Conservation (phyloP, 1,140 invertebrate species). For the Drosophila sp. region DNA sequence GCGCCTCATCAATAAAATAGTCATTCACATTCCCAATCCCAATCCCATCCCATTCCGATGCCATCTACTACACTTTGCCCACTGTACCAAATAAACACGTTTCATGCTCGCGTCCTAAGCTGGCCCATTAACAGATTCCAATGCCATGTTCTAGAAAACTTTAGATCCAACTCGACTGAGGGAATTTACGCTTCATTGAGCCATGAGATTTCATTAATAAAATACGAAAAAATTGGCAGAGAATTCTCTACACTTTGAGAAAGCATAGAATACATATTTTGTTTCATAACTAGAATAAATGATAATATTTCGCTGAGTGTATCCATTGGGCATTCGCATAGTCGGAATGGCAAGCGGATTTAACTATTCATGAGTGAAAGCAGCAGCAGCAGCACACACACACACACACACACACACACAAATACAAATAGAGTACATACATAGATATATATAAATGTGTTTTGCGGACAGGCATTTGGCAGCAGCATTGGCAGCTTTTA, state of each 20-base stretch:
- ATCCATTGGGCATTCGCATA: not conserved
- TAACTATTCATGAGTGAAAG: constrained; percentile 77
- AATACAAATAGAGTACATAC: not conserved
- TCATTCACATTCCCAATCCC: not conserved
- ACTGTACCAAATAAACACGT: constrained; percentile 47
- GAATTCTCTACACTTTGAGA: constrained; percentile 20
- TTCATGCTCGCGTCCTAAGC: constrained; percentile 48
- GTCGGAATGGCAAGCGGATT: constrained; percentile 51
- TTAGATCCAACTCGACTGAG: constrained; percentile 47
- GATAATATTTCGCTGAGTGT: not conserved
- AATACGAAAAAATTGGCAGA: constrained; percentile 75
- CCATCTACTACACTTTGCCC: constrained; percentile 13
- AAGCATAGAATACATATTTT: not conserved
- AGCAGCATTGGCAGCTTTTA: constrained; percentile 10
- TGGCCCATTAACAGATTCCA: constrained; percentile 58
- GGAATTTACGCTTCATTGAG: constrained; percentile 77
- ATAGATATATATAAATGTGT: constrained; percentile 1
- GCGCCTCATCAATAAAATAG: constrained; percentile 55
- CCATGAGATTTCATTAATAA: constrained; percentile 81
- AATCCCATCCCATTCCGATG: too few species aligned
- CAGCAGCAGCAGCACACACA: constrained; percentile 30
- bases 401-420: constrained; percentile 28
- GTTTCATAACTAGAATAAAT: constrained; percentile 1
- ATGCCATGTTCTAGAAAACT: constrained; percentile 47
- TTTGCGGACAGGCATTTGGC: constrained; percentile 27